Percentiles rank a stretch among this genome's conserved stretches.
phyloP scores from a whole-genome alignment of 2,888 invertebrate species.

The Bimastos eiseni region DNA sequence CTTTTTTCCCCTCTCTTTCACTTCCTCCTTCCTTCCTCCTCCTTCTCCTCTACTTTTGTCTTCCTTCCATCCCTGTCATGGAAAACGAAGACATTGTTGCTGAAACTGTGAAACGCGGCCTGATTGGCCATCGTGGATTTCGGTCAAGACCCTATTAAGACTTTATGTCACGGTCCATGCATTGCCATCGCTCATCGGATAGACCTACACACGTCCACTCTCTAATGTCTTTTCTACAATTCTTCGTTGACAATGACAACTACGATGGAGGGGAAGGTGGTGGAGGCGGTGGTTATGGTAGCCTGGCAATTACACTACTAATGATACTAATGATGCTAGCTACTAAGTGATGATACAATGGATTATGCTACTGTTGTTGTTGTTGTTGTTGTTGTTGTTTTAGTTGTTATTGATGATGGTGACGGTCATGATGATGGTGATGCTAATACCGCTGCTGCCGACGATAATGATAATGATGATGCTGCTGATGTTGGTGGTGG shows the following conservation, averaged over 20 bases:
- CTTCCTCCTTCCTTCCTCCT: background rate
- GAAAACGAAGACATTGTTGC: background rate
- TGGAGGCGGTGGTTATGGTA: background rate
- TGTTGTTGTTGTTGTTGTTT: too few relatives aligned
- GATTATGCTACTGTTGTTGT: too few relatives aligned
- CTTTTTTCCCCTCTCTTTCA: background rate
- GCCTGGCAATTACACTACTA: background rate
- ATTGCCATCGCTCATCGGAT: too few relatives aligned
- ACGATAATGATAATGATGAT: background rate
- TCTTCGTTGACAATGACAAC: background rate
- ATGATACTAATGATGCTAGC: background rate
- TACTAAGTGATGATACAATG: background rate
- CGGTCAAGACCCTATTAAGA: background rate
- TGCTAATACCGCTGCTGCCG: background rate
- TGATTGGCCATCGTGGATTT: background rate
- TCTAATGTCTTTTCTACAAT: background rate
- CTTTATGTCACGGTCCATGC: background rate
- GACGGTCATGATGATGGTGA: background rate
- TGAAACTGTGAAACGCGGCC: background rate
- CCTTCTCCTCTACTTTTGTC: background rate
- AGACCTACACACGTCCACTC: background rate
- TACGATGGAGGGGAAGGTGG: background rate
- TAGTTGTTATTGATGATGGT: background rate
- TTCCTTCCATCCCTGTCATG: background rate
- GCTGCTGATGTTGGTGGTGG: too few relatives aligned